A percentile compares a stretch with the other conserved stretches of the same genome.
These are phyloP conservation scores for Nerophis ophidion DNA, from an alignment of 2,113 vertebrate genomes.

Conservation along the genomic window DNA sequence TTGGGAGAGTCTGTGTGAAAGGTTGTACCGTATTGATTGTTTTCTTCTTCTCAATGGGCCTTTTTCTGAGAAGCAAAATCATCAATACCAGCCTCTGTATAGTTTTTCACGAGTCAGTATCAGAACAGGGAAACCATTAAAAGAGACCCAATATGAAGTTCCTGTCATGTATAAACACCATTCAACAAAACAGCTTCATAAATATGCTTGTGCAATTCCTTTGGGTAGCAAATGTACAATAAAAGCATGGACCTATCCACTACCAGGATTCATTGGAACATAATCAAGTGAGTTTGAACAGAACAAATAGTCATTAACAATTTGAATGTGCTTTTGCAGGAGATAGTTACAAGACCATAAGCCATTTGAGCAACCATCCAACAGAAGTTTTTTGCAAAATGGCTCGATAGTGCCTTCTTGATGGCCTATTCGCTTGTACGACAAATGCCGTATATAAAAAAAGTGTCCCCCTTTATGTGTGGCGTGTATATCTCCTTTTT, in stretches of 20 bases:
- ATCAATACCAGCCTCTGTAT: no score
- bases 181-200: no score
- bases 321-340: neutral
- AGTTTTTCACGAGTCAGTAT: no score
- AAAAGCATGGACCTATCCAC: neutral
- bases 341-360: neutral
- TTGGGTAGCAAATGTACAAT: neutral
- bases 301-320: conserved; percentile 2
- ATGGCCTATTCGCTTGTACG: conserved; percentile 5
- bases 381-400: conserved; percentile 7
- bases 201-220: no score
- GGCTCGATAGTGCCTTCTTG: conserved; percentile 2
- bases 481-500: conserved; percentile 7
- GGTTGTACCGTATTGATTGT: no score
- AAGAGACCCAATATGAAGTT: no score
- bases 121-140: no score
- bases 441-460: conserved; percentile 11
- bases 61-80: no score
- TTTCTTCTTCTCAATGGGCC: no score
- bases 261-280: neutral
- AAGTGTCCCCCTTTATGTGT: neutral
- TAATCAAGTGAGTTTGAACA: neutral
- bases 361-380: neutral
- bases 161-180: no score
- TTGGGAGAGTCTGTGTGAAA: no score